These are phyloP conservation scores for Chlorops oryzae DNA, from an alignment of 1,140 invertebrate genomes.

Conservation along the genomic window DNA sequence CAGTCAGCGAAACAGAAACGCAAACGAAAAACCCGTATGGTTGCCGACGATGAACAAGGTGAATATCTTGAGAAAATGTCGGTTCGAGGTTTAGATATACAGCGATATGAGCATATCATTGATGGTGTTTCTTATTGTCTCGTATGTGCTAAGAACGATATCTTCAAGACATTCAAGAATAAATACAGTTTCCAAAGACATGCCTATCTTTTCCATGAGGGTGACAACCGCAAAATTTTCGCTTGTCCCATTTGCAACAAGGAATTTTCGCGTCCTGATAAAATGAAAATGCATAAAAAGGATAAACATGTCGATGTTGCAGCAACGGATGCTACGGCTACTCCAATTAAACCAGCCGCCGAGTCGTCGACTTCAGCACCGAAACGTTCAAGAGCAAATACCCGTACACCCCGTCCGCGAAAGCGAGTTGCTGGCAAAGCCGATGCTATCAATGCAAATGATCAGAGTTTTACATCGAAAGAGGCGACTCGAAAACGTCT, in stretches of 20 bases:
- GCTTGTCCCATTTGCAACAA: conserved; percentile 85
- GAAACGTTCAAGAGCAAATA: conserved; percentile 28
- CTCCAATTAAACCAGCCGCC: conserved; percentile 16
- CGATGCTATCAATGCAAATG: conserved; percentile 6
- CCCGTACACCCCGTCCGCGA: conserved; percentile 30
- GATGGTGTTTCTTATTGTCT: conserved; percentile 85
- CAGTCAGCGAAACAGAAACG: conserved; percentile 54
- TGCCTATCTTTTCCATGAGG: conserved; percentile 87
- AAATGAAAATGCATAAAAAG: conserved; percentile 91
- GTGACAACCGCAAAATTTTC: conserved; percentile 83
- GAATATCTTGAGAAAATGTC: conserved; percentile 86
- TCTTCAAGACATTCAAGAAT: conserved; percentile 88
- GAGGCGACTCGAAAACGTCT: conserved; percentile 33
- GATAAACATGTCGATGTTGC: conserved; percentile 61
- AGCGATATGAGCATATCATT: conserved; percentile 79
- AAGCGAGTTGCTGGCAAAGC: conserved; percentile 26
- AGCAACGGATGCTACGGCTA: neutral
- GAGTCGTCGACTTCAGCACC: conserved; percentile 22
- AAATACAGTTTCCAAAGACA: conserved; percentile 91
- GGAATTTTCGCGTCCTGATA: conserved; percentile 85
- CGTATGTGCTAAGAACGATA: conserved; percentile 81
- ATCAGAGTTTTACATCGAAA: conserved; percentile 16
- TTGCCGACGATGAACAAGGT: conserved; percentile 73
- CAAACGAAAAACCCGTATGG: conserved; percentile 65
- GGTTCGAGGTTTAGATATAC: conserved; percentile 78